These are phyloP conservation scores for Caenorhabditis sp. DNA, from an alignment of 2,888 invertebrate genomes.

Conservation along the genomic window DNA sequence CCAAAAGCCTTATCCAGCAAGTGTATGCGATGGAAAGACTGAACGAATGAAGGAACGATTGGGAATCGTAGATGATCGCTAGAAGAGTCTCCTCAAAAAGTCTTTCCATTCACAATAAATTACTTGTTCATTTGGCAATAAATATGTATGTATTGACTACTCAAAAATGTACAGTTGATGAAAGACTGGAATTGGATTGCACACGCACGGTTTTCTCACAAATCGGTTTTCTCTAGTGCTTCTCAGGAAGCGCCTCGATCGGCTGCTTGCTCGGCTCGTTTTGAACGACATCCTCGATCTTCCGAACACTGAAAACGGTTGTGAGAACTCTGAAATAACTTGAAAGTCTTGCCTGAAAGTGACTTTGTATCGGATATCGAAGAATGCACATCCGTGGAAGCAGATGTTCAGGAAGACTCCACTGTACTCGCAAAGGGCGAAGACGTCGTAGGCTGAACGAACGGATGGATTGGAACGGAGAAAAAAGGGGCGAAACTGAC, in stretches of 20 bases:
- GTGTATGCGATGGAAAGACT: slow-evolving; percentile 59
- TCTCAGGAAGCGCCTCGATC: slow-evolving; percentile 28
- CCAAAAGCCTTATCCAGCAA: slow-evolving; percentile 62
- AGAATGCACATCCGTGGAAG: slow-evolving; percentile 78
- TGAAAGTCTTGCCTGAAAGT: slow-evolving; percentile 53
- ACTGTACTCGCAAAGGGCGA: slow-evolving; percentile 76
- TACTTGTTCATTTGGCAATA: background rate
- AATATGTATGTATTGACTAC: too few relatives aligned
- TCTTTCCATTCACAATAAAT: background rate
- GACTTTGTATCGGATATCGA: slow-evolving; percentile 78
- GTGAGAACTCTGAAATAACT: background rate
- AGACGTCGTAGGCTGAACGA: slow-evolving; percentile 77
- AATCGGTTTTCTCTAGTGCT: slow-evolving; percentile 10
- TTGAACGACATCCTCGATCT: slow-evolving; percentile 36
- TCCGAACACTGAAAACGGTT: slow-evolving; percentile 39
- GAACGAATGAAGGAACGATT: slow-evolving; percentile 40
- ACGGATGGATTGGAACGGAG: background rate
- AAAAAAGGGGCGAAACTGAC: slow-evolving; percentile 42
- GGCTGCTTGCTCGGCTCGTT: slow-evolving; percentile 11
- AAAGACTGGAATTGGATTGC: slow-evolving; percentile 44
- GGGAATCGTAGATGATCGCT: too few relatives aligned
- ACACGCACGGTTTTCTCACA: background rate
- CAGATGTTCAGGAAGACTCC: slow-evolving; percentile 77
- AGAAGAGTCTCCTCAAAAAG: background rate
- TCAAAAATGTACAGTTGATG: slow-evolving; percentile 21